Conservation (phyloP, 2,888 invertebrate genomes). For the Cylindroiulus punctatus region DNA sequence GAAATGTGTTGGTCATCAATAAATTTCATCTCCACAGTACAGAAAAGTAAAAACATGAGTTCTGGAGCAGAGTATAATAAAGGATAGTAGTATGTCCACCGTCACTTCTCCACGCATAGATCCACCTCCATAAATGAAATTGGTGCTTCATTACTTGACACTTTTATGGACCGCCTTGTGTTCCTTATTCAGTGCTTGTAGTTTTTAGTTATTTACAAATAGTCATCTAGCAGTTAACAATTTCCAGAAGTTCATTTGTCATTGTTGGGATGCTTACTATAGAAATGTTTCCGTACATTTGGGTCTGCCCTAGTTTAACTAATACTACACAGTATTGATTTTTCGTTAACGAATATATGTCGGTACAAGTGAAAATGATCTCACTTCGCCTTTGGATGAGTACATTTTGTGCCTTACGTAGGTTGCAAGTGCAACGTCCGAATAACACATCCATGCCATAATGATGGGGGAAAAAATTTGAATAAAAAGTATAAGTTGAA, state of each 20-base stretch:
- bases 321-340: not conserved
- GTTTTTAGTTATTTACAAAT: not conserved
- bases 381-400: not conserved
- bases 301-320: not conserved
- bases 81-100: not conserved
- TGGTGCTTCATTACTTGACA: not conserved
- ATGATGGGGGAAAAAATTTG: not conserved
- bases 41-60: not conserved
- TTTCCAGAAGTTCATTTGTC: not conserved
- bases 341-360: not conserved
- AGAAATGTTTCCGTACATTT: not conserved
- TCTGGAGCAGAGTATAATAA: not conserved
- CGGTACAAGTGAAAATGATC: slow-evolving; percentile 12
- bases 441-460: slow-evolving; percentile 23
- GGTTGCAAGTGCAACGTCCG: slow-evolving; percentile 31
- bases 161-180: not conserved
- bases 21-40: too few relatives aligned
- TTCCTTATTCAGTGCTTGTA: not conserved
- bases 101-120: not conserved
- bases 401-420: not conserved
- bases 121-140: not conserved
- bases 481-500: slow-evolving; percentile 33
- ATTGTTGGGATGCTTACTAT: not conserved
- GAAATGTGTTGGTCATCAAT: too few relatives aligned
- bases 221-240: not conserved